Evolutionary conservation across 2,888 invertebrate species (phyloP), one percentile per base, ranked within the genome.

Genomic region (Agonum fuliginosum): DNA sequence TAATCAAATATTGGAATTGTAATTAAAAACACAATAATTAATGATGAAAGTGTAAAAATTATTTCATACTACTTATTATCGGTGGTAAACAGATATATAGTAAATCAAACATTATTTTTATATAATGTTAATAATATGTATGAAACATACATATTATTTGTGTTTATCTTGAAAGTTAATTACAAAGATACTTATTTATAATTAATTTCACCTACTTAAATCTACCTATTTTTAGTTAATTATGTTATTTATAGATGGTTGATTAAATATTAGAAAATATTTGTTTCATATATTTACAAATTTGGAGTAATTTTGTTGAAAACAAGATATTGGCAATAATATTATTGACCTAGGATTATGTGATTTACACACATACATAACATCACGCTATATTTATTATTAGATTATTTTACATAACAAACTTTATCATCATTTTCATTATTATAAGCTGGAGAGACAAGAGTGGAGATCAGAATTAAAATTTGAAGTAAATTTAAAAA

Each of bases 1-100:
- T 70, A 46, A 69, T 43, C 46, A 70, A 22, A 20, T 8, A 46
- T 17, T n/a, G 41, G 17, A 67, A 19, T 41, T 37, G 3, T 67
- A 14, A 67, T 67, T 34, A 62, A 62, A 22, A 24, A 62, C 22
- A 70, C 65, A 65, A 70, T 34, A 65, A 65, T 65, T 17, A 65
- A 65, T 65, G 34, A 37, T 65, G 37, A 67, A 67, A 43, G 12
- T 43, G 43, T 19, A 41, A 41, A 12, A 41, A 41, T 67, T 41
- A 67, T 65, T 65, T 37, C 54, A 54, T 24, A 22, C 1, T 22
- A 54, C 8, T 22, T 37, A 24, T 54, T 54, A 54, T 54, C 54
- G 54, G 54, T 54, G 54, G 54, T 54, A 54, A 54, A 54, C 54
- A 54, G 54, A 54, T 54, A 54, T 20, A 54, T 12, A 3, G 12